A percentile compares a stretch with the other conserved stretches of the same genome.
These are phyloP conservation scores for Hemiprocne comata DNA, from an alignment of 2,113 vertebrate species.

Conservation along the genomic window DNA sequence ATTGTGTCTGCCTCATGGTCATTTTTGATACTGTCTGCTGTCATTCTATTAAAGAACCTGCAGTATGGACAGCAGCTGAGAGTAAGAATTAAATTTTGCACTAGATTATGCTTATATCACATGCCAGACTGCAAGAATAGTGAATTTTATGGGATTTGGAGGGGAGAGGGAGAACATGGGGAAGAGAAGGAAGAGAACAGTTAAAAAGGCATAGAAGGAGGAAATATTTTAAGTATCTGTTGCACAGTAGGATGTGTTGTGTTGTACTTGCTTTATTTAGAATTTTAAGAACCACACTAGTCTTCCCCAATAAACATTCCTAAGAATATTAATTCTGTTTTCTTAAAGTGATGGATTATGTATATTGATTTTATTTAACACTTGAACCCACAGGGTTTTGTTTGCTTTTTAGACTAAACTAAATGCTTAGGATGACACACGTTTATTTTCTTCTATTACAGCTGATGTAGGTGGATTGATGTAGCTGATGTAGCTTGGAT, in stretches of 20 bases:
- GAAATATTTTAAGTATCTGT: neutral
- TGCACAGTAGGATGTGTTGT: neutral
- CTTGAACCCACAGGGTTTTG: neutral
- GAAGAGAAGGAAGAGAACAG: neutral
- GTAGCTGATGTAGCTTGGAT: slow-evolving; percentile 79
- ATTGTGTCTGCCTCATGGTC: neutral
- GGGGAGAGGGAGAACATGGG: neutral
- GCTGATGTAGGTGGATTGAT: slow-evolving; percentile 78
- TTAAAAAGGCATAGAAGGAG: neutral
- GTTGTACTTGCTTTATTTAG: slow-evolving; percentile 6
- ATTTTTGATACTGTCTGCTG: neutral
- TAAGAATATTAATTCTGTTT: slow-evolving; percentile 41
- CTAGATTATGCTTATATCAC: neutral
- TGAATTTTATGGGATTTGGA: neutral
- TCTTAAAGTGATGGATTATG: neutral
- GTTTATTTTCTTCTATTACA: slow-evolving; percentile 64
- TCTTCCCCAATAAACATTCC: slow-evolving; percentile 24
- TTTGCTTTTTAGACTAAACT: slow-evolving; percentile 51
- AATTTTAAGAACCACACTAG: neutral
- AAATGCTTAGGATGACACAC: neutral
- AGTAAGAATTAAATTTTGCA: neutral
- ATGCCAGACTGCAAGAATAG: neutral
- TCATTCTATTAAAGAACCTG: neutral
- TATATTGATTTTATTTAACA: neutral
- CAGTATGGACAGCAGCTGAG: neutral